Base-by-base conservation (phyloP, 1,140 invertebrate genomes). In the Pteromalus puparum region DNA sequence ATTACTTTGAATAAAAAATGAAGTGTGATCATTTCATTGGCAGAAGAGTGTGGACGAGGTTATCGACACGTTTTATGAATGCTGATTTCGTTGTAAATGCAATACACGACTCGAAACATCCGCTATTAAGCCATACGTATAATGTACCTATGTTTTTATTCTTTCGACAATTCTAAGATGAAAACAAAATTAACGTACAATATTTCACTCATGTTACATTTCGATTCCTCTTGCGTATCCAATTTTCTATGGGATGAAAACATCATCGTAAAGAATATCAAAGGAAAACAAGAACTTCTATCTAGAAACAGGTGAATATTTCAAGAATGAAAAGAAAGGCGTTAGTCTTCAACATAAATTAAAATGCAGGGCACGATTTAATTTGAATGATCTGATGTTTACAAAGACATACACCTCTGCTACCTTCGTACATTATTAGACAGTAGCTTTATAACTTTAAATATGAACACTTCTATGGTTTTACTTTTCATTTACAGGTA, bases 211-310 rank as follows among this genome's bases (percentile, higher is more conserved):
- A 83, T 83, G 79, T 85, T 86, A 85, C 87, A 88, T 88, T 87
- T 87, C 86, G 81, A 87, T 87, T 87, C 87, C 76, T 79, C 79
- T 87, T 86, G 88, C 87, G 81, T 86, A 86, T 87, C 83, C 77
- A 85, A 75, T 87, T 86, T 78, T 72, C 87, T 85, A 81, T 76
- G 84, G 83, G 81, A 85, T 86, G 85, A 86, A 88, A n/a, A n/a
- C 83, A 81, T 84, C 73, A 72, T 83, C 86, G 34, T 67, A 72
- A 86, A 85, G 85, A 84, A 85, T 88, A 79, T 81, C 18, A 24
- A 68, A 26, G 18, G 83, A 82, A 74, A n/a, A n/a, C n/a, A n/a
- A n/a, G n/a, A n/a, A n/a, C n/a, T n/a, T n/a, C n/a, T n/a, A n/a
- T n/a, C n/a, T n/a, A n/a, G 24, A 53, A 77, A 77, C n/a, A 21